Conservation (phyloP, 2,888 invertebrate species). For the Euplagia quadripunctaria region DNA sequence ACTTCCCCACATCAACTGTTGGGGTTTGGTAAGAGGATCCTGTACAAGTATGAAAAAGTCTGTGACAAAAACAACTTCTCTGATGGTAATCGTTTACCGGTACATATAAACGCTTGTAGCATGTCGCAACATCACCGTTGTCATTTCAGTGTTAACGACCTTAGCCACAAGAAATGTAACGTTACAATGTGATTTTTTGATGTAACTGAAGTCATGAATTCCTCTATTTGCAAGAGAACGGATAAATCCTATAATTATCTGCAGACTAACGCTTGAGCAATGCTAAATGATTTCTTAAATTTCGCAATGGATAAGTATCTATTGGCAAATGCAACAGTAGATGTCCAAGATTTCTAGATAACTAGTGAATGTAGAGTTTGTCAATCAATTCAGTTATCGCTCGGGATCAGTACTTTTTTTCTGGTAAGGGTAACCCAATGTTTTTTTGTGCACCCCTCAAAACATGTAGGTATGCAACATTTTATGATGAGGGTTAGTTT, state of each 20-base stretch:
- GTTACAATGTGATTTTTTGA: not conserved
- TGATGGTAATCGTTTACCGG: not conserved
- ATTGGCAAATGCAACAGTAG: not conserved
- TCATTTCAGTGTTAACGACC: not conserved
- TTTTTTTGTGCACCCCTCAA: too few species aligned
- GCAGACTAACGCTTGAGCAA: not conserved
- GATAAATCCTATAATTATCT: not conserved
- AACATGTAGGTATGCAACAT: too few species aligned
- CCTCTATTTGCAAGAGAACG: not conserved
- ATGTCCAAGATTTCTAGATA: too few species aligned
- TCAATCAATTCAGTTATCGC: too few species aligned
- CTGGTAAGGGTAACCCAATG: too few species aligned
- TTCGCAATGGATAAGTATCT: not conserved
- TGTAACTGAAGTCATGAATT: not conserved
- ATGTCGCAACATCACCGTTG: too few species aligned
- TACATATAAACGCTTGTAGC: not conserved
- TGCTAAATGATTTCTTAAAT: not conserved
- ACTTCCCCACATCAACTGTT: too few species aligned
- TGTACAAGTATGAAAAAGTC: too few species aligned
- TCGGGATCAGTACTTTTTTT: too few species aligned
- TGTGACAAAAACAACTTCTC: too few species aligned
- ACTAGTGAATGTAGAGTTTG: not conserved
- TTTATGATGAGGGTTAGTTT: too few species aligned
- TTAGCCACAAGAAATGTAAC: not conserved
- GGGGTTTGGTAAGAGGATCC: too few species aligned